Conservation (phyloP, 2,888 invertebrate genomes). For the Xylota segnis region DNA sequence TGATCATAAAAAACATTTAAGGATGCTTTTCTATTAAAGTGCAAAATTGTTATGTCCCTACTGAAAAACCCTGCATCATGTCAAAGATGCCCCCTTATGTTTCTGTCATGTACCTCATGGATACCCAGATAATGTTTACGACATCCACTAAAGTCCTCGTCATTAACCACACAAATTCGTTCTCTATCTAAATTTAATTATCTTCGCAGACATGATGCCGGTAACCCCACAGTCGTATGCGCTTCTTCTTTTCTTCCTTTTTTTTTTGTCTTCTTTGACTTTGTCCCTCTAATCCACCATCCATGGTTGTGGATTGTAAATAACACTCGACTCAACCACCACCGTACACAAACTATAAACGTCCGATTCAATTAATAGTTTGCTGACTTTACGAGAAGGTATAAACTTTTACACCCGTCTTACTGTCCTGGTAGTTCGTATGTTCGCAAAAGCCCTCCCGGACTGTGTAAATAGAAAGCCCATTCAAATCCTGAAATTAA, state of each 20-base stretch:
- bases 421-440: too few relatives aligned
- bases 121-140: too few relatives aligned
- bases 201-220: background rate
- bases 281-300: constrained; percentile 6
- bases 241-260: constrained; percentile 4
- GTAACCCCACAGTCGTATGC: background rate
- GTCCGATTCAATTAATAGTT: constrained; percentile 50
- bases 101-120: too few relatives aligned
- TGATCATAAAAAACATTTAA: too few relatives aligned
- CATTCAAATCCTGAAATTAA: constrained; percentile 41
- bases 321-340: constrained; percentile 7
- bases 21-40: too few relatives aligned
- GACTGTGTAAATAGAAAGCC: constrained; percentile 27
- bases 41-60: too few relatives aligned
- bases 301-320: too few relatives aligned
- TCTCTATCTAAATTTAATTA: background rate
- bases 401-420: constrained; percentile 1
- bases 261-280: background rate
- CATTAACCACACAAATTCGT: background rate
- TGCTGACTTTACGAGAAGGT: constrained; percentile 34
- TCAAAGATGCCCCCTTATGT: too few relatives aligned
- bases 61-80: background rate
- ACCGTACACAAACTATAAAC: constrained; percentile 42
- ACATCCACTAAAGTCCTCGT: background rate
- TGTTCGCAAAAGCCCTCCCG: background rate